Conservation (phyloP, 2,797 vertebrate species). For the Bradypodion pumilum region DNA sequence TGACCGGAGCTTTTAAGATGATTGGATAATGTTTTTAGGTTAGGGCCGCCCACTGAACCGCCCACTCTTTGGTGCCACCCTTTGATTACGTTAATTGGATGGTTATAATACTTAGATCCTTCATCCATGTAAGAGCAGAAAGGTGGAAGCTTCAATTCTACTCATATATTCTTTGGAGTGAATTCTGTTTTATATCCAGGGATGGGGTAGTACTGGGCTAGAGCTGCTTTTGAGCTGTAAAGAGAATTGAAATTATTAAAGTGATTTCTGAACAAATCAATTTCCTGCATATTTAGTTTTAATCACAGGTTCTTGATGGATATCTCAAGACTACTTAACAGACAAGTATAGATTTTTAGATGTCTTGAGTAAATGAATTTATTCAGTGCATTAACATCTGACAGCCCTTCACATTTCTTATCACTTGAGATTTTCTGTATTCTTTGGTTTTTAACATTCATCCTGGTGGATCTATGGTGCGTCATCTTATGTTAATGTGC, state of each 20-base stretch:
- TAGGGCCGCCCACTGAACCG: too few relatives aligned
- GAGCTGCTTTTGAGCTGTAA: neutral
- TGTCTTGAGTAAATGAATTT: neutral
- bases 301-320: conserved; percentile 30
- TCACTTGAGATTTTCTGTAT: neutral
- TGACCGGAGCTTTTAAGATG: too few relatives aligned
- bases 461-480: neutral
- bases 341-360: conserved; percentile 35
- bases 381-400: conserved; percentile 26
- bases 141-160: neutral
- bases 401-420: neutral
- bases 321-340: conserved; percentile 3
- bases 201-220: neutral
- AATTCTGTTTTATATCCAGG: too few relatives aligned
- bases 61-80: too few relatives aligned
- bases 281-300: neutral
- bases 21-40: too few relatives aligned
- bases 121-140: neutral
- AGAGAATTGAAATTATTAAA: conserved; percentile 2
- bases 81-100: neutral
- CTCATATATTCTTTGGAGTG: neutral
- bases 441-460: neutral
- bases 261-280: neutral
- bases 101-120: neutral
- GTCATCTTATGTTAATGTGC: neutral